Conservation (phyloP, 2,113 vertebrate species). For the Pithys albifrons region DNA sequence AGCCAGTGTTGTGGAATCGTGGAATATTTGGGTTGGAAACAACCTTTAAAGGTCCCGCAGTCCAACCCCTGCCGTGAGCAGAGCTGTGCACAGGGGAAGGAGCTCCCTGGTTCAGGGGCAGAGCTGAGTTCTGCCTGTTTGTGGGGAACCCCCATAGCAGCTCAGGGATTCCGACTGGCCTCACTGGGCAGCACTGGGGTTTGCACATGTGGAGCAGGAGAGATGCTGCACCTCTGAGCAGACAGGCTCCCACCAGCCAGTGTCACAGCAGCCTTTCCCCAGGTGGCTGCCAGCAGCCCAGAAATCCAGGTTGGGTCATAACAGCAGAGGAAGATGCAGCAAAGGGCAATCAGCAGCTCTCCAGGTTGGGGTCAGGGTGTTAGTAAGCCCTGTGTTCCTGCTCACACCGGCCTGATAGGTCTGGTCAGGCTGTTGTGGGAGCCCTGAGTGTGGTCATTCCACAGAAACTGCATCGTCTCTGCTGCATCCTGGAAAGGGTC, state of each 20-base stretch:
- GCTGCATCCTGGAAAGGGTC: rapidly evolving
- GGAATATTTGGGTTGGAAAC: not conserved
- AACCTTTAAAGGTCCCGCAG: not conserved
- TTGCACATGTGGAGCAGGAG: rapidly evolving
- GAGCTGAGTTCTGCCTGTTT: not conserved
- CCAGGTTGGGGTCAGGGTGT: rapidly evolving
- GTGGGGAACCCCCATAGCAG: not conserved
- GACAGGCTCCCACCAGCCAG: rapidly evolving
- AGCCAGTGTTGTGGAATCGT: rapidly evolving
- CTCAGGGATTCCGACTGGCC: rapidly evolving
- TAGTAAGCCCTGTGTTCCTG: not conserved
- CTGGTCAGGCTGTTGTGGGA: not conserved
- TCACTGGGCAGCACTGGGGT: not conserved
- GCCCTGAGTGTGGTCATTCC: not conserved
- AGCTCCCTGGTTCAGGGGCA: not conserved
- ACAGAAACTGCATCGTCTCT: not conserved
- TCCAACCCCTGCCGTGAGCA: not conserved
- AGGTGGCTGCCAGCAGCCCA: not conserved
- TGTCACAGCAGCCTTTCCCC: not conserved
- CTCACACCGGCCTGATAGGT: not conserved
- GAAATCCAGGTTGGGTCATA: not conserved
- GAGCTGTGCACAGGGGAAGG: rapidly evolving
- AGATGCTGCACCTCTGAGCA: not conserved
- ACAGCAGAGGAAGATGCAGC: not conserved
- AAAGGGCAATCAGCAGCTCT: not conserved